These are phyloP conservation scores for Lucilia cuprina DNA, from an alignment of 1,140 invertebrate genomes.

Conservation along the genomic window DNA sequence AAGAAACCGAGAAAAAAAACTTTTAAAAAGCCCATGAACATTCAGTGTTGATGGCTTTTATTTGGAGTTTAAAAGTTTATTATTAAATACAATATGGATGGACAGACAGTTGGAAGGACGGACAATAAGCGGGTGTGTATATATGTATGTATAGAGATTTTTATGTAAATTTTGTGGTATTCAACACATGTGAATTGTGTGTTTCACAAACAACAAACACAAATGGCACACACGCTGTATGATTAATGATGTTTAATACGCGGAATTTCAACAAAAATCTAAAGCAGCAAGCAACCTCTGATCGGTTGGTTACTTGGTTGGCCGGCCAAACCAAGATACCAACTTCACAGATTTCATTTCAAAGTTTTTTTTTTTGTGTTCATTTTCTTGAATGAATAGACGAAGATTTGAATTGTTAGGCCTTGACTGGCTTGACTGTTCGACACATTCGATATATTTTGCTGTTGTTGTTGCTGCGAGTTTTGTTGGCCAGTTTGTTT, in stretches of 20 bases:
- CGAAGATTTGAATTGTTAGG: neutral
- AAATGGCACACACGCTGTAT: slow-evolving; percentile 37
- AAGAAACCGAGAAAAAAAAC: too few species aligned
- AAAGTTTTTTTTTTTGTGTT: neutral
- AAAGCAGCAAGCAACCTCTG: neutral
- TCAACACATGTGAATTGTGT: neutral
- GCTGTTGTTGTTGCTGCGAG: too few species aligned
- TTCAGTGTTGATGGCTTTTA: slow-evolving; percentile 18
- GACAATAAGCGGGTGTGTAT: neutral
- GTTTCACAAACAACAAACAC: neutral
- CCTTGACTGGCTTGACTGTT: neutral
- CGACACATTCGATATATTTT: too few species aligned
- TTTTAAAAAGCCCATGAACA: neutral
- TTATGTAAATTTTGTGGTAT: neutral
- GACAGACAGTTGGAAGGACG: neutral
- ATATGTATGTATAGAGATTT: too few species aligned
- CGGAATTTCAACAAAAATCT: slow-evolving; percentile 39
- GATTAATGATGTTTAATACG: slow-evolving; percentile 40
- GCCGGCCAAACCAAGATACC: neutral
- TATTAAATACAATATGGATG: neutral
- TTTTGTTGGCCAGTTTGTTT: too few species aligned
- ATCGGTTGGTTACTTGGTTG: neutral
- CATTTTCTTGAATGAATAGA: neutral
- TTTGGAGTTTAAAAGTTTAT: neutral
- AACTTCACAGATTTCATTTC: neutral